Evolutionary conservation across 2,888 invertebrate species (phyloP), one percentile per base, ranked within the genome.

Genomic region (Ophioninae sp.): DNA sequence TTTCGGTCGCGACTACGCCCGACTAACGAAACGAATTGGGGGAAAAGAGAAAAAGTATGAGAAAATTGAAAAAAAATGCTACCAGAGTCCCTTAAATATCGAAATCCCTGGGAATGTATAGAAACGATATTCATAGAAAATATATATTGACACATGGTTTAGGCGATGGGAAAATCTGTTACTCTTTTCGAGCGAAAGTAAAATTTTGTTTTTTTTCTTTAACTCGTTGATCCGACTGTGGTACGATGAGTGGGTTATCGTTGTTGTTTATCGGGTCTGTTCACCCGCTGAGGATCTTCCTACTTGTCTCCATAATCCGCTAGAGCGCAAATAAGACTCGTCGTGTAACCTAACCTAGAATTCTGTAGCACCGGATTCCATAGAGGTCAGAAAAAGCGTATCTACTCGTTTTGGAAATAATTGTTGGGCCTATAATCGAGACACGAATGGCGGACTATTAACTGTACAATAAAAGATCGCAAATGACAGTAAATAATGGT

Each of bases 1-100:
- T 83, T 41, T 90, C 90, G 30, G 64, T 86, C 65, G 61, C 65
- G 23, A 88, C 89, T 56, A 72, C 74, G 65, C 37, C 72, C 17
- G 80, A 79, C 73, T 67, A 79, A 85, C 80, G 21, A 21, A 74
- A 61, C 20, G 61, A 30, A 30, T 30, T 30, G 30, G 30, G 1
- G 30, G 30, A 30, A 30, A 3, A 30, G 3, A 30, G 3, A 30
- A 30, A 30, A 30, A 30, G 30, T n/a, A n/a, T n/a, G n/a, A n/a
- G n/a, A n/a, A 30, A 30, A 30, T 30, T 30, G 30, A 30, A 30
- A 30, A 30, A 30, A 30, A 30, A 30, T 30, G 30, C 3, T 30
- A 30, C 30, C 30, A n/a, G n/a, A n/a, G n/a, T 3, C 30, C 30
- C 30, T 30, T 30, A 30, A 30, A 17, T 0, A 50, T 17, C 6